phyloP scores from a whole-genome alignment of 2,113 vertebrate genomes.

The Eubucco bourcierii region DNA sequence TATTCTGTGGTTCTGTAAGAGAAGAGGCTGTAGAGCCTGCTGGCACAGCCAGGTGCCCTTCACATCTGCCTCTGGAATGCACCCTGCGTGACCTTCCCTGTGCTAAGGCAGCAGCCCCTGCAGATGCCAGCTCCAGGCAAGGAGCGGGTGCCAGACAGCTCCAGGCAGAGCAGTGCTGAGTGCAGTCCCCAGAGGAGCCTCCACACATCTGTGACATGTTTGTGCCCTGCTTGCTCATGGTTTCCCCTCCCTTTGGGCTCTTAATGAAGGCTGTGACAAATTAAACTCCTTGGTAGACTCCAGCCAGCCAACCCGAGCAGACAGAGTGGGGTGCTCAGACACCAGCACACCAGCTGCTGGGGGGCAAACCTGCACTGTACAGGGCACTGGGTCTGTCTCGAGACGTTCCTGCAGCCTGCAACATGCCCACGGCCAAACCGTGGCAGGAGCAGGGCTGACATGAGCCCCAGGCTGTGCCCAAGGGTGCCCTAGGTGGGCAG shows the following conservation, averaged over 20 bases:
- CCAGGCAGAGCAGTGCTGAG: constrained; percentile 35
- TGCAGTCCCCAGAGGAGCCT: not conserved
- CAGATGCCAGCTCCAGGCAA: not conserved
- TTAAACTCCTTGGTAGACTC: constrained; percentile 39
- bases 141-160: not conserved
- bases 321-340: not conserved
- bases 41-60: not conserved
- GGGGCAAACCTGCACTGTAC: not conserved
- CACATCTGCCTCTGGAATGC: not conserved
- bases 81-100: constrained; percentile 16
- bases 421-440: not conserved
- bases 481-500: no score
- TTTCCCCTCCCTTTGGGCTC: constrained; percentile 55
- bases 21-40: no score
- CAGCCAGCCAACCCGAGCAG: constrained; percentile 3
- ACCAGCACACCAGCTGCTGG: not conserved
- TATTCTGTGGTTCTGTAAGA: no score
- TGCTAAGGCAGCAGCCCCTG: not conserved
- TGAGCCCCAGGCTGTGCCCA: not conserved
- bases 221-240: constrained; percentile 49
- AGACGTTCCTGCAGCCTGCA: not conserved
- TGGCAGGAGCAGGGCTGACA: not conserved
- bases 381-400: not conserved
- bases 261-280: constrained; percentile 55
- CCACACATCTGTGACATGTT: constrained; percentile 40